Percentiles rank a stretch among this genome's conserved stretches.
Evolutionary conservation across 1,140 invertebrate species (phyloP).

Genomic region (Mylabris phalerata): DNA sequence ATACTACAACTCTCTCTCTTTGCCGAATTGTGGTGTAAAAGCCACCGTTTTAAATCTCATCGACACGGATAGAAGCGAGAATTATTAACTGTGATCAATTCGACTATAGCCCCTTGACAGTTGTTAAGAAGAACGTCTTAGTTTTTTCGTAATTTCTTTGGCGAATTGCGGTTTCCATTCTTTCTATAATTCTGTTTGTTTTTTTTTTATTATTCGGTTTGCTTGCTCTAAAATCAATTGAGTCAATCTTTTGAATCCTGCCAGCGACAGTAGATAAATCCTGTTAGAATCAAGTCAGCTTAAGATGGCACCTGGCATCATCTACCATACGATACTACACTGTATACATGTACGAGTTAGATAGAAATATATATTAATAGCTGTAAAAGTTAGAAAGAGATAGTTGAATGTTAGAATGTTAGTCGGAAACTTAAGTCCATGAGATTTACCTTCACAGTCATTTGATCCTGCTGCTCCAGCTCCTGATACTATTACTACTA

Average conservation of each 20-base stretch:
- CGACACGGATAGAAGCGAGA: conserved; percentile 11
- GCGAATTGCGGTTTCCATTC: not conserved
- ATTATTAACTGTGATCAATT: conserved; percentile 21
- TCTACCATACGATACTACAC: conserved; percentile 22
- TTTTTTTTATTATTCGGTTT: not conserved
- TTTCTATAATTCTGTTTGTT: conserved; percentile 4
- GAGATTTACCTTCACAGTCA: too few species aligned
- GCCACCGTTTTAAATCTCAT: conserved; percentile 25
- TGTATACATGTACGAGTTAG: conserved; percentile 7
- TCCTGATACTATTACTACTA: too few species aligned
- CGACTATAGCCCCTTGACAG: conserved; percentile 16
- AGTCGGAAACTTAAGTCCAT: too few species aligned
- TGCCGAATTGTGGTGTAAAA: conserved; percentile 1
- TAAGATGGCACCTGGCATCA: conserved; percentile 31
- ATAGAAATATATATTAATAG: not conserved
- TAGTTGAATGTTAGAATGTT: not conserved
- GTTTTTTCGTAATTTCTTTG: conserved; percentile 1
- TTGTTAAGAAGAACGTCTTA: conserved; percentile 10
- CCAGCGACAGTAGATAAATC: conserved; percentile 32
- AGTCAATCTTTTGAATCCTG: conserved; percentile 20
- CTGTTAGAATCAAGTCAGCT: conserved; percentile 27
- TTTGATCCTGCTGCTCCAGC: too few species aligned
- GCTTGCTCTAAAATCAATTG: conserved; percentile 29
- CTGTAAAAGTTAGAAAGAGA: conserved; percentile 9
- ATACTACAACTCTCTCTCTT: too few species aligned